phyloP scores from a whole-genome alignment of 2,113 vertebrate species.

The Malaclemys terrapin region DNA sequence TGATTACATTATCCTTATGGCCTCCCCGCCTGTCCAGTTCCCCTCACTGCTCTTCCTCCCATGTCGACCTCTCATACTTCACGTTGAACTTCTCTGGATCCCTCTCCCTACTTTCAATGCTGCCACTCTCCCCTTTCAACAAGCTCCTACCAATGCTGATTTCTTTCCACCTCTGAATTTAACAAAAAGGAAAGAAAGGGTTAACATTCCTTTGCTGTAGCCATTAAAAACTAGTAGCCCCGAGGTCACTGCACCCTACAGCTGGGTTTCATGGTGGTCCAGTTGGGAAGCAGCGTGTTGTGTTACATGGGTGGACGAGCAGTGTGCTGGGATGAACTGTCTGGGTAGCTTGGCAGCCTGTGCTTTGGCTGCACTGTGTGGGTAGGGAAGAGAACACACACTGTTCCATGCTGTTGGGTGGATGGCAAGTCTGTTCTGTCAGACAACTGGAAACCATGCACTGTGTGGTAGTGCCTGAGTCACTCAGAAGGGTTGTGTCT shows the following conservation, averaged over 20 bases:
- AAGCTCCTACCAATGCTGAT: not conserved
- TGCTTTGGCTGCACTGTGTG: not conserved
- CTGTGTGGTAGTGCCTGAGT: not conserved
- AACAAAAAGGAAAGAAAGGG: not conserved
- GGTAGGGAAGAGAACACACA: not conserved
- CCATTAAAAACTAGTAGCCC: not conserved
- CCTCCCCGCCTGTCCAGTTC: rapidly evolving
- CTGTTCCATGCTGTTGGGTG: not conserved
- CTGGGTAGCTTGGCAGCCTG: not conserved
- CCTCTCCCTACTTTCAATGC: not conserved
- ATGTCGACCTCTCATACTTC: rapidly evolving
- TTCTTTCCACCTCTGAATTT: not conserved
- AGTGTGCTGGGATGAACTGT: not conserved
- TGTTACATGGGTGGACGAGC: not conserved
- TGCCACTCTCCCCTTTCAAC: not conserved
- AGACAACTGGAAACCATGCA: not conserved
- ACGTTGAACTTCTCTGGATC: rapidly evolving
- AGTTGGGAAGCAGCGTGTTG: not conserved
- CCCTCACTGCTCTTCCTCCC: not conserved
- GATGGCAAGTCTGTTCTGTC: not conserved
- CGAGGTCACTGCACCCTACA: not conserved
- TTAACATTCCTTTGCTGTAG: not conserved
- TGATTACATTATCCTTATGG: not conserved
- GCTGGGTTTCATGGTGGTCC: not conserved
- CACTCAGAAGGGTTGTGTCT: not conserved